These are phyloP conservation scores for Vanacampus margaritifer DNA, from an alignment of 2,113 vertebrate species.

Conservation along the genomic window DNA sequence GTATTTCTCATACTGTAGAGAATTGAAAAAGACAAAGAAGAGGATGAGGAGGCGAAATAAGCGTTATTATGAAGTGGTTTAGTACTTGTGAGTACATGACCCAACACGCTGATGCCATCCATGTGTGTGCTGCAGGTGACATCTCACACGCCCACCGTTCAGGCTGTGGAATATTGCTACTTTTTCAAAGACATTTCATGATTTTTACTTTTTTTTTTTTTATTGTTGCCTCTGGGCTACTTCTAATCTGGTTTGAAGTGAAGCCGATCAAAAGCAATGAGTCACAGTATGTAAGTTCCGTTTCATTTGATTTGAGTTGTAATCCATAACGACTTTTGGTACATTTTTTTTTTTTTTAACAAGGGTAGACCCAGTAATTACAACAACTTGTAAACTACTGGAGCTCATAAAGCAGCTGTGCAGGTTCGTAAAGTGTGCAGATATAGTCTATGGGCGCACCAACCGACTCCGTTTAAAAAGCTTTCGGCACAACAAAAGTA, in stretches of 20 bases:
- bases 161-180: conserved; percentile 19
- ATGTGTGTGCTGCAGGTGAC: conserved; percentile 30
- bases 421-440: background rate
- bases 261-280: conserved; percentile 48
- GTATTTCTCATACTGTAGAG: background rate
- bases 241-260: conserved; percentile 24
- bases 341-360: conserved; percentile 57
- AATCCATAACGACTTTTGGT: conserved; percentile 65
- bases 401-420: conserved; percentile 63
- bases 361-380: conserved; percentile 58
- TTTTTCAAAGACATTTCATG: conserved; percentile 29
- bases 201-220: conserved; percentile 5
- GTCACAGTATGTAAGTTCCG: background rate
- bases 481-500: too few species aligned
- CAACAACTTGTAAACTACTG: conserved; percentile 39
- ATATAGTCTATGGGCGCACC: background rate
- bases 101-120: conserved; percentile 26
- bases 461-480: too few species aligned
- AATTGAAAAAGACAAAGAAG: background rate
- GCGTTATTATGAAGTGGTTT: background rate
- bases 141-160: conserved; percentile 19
- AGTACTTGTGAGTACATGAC: conserved; percentile 49
- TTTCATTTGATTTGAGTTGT: conserved; percentile 60
- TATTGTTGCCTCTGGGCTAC: conserved; percentile 23
- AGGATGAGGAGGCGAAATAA: background rate